Evolutionary conservation across 2,113 vertebrate species (phyloP).

Genomic region (Eublepharis macularius): DNA sequence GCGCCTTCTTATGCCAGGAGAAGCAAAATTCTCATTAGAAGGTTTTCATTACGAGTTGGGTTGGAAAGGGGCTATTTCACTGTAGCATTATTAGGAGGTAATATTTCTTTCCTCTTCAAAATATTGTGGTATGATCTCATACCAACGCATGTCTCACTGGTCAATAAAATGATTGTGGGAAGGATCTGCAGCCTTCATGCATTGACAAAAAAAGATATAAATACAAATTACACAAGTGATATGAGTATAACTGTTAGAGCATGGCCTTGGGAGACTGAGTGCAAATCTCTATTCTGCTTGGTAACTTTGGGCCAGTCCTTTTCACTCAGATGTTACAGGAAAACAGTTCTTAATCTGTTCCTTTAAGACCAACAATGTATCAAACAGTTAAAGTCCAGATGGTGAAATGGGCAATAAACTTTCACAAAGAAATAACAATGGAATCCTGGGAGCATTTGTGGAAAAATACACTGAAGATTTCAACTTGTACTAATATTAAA

Average conservation of each 20-base stretch:
- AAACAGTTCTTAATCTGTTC: not conserved
- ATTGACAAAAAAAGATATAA: not conserved
- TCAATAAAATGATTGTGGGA: not conserved
- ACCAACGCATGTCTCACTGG: not conserved
- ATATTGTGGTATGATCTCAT: not conserved
- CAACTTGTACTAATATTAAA: too few relatives aligned
- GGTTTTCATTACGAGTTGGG: not conserved
- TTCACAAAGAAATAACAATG: too few relatives aligned
- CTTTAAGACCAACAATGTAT: not conserved
- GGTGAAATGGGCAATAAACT: too few relatives aligned
- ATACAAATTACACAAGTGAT: not conserved
- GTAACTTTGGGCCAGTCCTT: too few relatives aligned
- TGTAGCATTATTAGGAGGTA: not conserved
- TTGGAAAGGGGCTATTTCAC: not conserved
- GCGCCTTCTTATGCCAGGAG: not conserved
- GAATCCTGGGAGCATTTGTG: too few relatives aligned
- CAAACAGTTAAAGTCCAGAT: too few relatives aligned
- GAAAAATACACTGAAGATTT: too few relatives aligned
- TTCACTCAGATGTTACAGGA: not conserved
- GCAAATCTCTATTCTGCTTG: too few relatives aligned
- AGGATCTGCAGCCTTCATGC: not conserved
- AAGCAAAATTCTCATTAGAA: not conserved
- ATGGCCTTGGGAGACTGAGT: too few relatives aligned
- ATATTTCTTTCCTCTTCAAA: not conserved
- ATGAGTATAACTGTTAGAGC: not conserved